Evolutionary conservation across 2,113 vertebrate genomes (phyloP), one percentile per base, ranked within the genome.

Genomic region (Perca schrenkii): DNA sequence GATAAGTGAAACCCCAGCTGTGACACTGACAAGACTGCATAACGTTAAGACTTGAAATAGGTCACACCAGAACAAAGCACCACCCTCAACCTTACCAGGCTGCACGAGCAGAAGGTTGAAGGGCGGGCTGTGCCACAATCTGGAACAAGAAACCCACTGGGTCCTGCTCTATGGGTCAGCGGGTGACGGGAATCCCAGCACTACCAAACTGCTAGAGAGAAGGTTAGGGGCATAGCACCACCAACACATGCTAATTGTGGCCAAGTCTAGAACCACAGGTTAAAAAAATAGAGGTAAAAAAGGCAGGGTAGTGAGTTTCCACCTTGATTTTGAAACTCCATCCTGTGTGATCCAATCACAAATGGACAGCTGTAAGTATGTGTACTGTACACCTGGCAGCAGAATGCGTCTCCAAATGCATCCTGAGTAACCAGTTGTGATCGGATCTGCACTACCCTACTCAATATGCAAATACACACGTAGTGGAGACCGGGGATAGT

Each of bases 271-370:
- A 15, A 56, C 60, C 49, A 28, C 8, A 40, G n/a, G 82, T 61
- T 82, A 74, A 1, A 43, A 77, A 83, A 64, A 62, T 15, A 74
- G 62, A 67, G 31, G 61, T 49, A 67, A 57, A 50, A 74, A 70
- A 22, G n/a, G 46, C 31, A 19, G 16, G 19, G 50, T 34, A 76
- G 40, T 43, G 40, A 11, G 10, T 43, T 43, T 43, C 2, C 40
- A 43, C 40, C 10, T 43, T 11, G 40, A 8, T 11, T 43, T 43
- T 11, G 11, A 43, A 43, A 43, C 11, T 43, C 10, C 40, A 43
- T 43, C 40, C 40, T 43, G 40, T 43, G 8, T 43, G 40, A 43
- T 43, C 40, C 40, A 40, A 10, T 40, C 40, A 40, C 8, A 40
- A 2, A 8, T 40, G 40, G 40, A 40, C 40, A 40, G 40, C 40